Evolutionary conservation across 2,888 invertebrate genomes (phyloP).

Genomic region (Hedya salicella): DNA sequence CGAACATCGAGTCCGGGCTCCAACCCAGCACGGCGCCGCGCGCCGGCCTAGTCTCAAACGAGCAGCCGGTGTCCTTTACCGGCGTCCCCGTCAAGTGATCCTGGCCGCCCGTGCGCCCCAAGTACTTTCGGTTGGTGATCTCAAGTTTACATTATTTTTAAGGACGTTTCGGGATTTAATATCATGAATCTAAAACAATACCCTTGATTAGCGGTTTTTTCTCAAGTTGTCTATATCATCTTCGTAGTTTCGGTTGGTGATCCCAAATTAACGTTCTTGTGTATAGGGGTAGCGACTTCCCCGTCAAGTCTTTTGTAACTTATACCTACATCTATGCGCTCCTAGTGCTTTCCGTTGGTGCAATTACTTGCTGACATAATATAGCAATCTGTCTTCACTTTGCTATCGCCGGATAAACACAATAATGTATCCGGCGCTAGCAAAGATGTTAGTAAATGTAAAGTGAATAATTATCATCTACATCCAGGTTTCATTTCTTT

Average conservation of each 20-base stretch:
- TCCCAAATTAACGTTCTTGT: neutral
- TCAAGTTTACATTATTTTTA: neutral
- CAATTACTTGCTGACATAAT: no score
- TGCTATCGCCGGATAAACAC: no score
- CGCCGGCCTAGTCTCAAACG: constrained; percentile 91
- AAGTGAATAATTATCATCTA: no score
- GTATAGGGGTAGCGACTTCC: neutral
- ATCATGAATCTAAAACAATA: no score
- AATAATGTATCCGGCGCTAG: no score
- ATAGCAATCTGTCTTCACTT: no score
- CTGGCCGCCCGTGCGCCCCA: constrained; percentile 50
- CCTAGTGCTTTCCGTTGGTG: constrained; percentile 1
- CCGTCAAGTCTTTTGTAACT: constrained; percentile 6
- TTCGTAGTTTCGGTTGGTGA: constrained; percentile 2
- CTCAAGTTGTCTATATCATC: no score
- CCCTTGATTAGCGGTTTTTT: no score
- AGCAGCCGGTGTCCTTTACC: constrained; percentile 91
- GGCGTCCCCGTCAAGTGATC: constrained; percentile 83
- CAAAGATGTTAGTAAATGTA: no score
- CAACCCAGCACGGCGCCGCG: constrained; percentile 85
- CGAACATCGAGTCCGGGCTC: constrained; percentile 74
- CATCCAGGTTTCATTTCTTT: no score
- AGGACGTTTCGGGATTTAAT: neutral
- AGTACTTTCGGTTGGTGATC: constrained; percentile 46
- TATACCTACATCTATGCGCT: neutral